Evolutionary conservation across 1,140 invertebrate genomes (phyloP), one percentile per base, ranked within the genome.

Genomic region (Helicorthomorpha holstii): DNA sequence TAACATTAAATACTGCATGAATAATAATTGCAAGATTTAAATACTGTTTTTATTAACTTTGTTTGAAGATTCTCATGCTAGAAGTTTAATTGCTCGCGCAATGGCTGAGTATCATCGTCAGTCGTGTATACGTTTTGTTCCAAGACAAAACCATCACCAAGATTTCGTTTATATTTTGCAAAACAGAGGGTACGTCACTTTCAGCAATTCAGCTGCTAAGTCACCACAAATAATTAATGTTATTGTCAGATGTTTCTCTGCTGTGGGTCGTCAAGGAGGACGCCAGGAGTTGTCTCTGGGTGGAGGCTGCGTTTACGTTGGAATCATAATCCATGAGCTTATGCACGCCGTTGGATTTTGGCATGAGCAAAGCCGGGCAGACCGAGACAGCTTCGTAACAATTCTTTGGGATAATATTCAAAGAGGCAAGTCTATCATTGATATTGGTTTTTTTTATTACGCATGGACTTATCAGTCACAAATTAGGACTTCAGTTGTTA

Each of bases 311-410:
- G 67, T 85, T 0, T 59, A 62, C 34, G 80, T 82, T 1, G 79
- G 79, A 2, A 85, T 82, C 0, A 72, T 83, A n/a, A 68, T 83
- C 27, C 87, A 92, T 59, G 87, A 93, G 64, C 64, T 92, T 55
- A 81, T 89, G 72, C 87, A 93, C 57, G 80, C 82, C 0, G 59
- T 83, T 21, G 88, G 88, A 1, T 90, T 91, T 64, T 73, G 83
- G 61, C 88, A 93, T 63, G 86, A 91, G 61, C 87, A 91, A 62
- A 87, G 80, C 57, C 72, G 86, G 24, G 73, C 68, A 25, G 87
- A 91, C 56, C 68, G 88, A 19, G 86, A 90, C 59, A 68, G 78
- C 24, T 83, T 73, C 60, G 78, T 91, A 0, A 68, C 61, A 2
- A 76, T 91, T 23, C 66, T 76, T 29, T 86, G 78, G 64, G 57